These are phyloP conservation scores for Triplophysa dalaica DNA, from an alignment of 2,113 vertebrate genomes.

Conservation along the genomic window DNA sequence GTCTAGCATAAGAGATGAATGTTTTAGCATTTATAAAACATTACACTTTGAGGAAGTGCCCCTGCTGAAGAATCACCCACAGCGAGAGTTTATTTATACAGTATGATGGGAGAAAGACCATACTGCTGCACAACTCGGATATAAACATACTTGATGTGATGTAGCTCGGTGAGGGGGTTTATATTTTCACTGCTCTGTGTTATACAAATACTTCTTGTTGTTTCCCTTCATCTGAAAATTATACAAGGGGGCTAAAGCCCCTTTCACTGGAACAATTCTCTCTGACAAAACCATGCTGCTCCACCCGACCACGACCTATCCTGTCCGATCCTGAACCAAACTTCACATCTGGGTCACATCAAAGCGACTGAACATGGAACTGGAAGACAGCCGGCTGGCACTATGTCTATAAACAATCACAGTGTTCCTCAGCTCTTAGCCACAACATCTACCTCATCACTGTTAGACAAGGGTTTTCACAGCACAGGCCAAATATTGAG, in stretches of 20 bases:
- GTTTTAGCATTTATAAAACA: no score
- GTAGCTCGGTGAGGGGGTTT: not conserved
- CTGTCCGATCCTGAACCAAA: not conserved
- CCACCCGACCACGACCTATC: not conserved
- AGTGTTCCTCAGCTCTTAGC: not conserved
- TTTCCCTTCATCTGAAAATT: constrained; percentile 1
- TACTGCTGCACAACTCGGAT: not conserved
- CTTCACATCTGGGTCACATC: constrained; percentile 26
- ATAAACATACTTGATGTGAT: not conserved
- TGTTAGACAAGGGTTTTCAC: not conserved
- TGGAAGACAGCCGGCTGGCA: constrained; percentile 6
- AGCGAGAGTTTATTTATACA: constrained; percentile 8
- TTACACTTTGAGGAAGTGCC: no score
- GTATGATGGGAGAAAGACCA: not conserved
- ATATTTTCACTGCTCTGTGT: constrained; percentile 27
- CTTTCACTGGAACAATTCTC: constrained; percentile 4
- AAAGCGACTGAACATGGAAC: not conserved
- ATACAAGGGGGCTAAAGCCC: constrained; percentile 31
- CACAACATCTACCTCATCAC: not conserved
- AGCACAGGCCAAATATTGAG: not conserved
- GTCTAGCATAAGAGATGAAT: no score
- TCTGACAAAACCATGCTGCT: constrained; percentile 31
- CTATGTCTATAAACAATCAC: not conserved
- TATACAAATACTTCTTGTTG: constrained; percentile 6
- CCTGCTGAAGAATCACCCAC: not conserved